Evolutionary conservation across 2,113 vertebrate genomes (phyloP).

Genomic region (Vicugna pacos): DNA sequence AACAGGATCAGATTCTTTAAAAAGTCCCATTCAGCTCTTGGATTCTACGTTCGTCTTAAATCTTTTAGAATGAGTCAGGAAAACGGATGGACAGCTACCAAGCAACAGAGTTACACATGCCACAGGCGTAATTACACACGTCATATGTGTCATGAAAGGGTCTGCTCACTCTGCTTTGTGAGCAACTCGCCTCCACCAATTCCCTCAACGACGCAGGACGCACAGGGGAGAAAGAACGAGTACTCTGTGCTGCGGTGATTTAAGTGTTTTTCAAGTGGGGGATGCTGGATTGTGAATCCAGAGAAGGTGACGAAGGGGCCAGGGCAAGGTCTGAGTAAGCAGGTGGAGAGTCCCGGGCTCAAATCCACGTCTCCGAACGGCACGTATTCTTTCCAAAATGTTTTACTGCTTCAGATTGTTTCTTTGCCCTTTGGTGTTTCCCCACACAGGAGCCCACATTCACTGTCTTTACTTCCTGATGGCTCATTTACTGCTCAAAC

Average conservation of each 20-base stretch:
- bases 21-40: neutral
- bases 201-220: neutral
- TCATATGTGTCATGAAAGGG: neutral
- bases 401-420: neutral
- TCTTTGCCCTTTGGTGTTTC: slow-evolving; percentile 19
- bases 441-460: neutral
- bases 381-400: neutral
- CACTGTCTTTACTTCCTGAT: neutral
- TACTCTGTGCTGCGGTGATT: neutral
- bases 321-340: slow-evolving; percentile 6
- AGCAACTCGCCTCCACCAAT: neutral
- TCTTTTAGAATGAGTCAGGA: neutral
- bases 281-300: neutral
- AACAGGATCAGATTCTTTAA: neutral
- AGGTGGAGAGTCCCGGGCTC: neutral
- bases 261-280: slow-evolving; percentile 22
- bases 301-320: neutral
- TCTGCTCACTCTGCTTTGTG: neutral
- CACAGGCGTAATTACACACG: neutral
- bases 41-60: neutral
- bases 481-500: neutral
- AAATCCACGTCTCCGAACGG: neutral
- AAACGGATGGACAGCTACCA: neutral
- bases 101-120: neutral
- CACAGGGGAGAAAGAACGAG: neutral